Conservation (phyloP, 2,888 invertebrate species). For the Pandemis corylana region DNA sequence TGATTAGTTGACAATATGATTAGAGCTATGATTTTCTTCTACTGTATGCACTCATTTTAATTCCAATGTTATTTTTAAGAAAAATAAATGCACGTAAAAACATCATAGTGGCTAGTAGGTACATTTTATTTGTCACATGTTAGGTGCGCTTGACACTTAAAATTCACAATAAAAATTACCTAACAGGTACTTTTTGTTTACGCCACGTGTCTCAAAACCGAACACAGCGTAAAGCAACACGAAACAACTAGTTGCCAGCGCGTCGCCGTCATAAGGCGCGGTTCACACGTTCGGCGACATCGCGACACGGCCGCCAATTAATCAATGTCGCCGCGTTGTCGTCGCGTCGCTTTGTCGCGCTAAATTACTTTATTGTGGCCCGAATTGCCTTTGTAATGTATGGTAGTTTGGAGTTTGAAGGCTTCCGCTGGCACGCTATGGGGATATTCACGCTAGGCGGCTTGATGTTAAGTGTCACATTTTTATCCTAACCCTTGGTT, state of each 20-base stretch:
- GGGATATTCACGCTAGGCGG: slow-evolving; percentile 18
- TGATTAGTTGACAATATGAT: too few species aligned
- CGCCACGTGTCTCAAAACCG: neutral
- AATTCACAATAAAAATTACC: neutral
- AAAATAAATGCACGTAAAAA: too few species aligned
- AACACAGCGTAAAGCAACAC: neutral
- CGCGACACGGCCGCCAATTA: slow-evolving; percentile 38
- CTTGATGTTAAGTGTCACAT: neutral
- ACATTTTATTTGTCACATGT: too few species aligned
- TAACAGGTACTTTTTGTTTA: neutral
- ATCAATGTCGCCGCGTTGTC: slow-evolving; percentile 41
- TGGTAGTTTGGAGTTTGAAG: slow-evolving; percentile 37
- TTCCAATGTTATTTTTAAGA: too few species aligned
- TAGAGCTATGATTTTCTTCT: too few species aligned
- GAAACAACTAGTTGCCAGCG: neutral
- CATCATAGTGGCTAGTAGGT: too few species aligned
- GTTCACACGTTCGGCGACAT: slow-evolving; percentile 42
- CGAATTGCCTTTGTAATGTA: slow-evolving; percentile 38
- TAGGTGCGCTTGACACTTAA: neutral
- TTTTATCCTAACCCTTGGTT: neutral
- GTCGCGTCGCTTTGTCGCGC: slow-evolving; percentile 41
- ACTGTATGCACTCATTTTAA: too few species aligned
- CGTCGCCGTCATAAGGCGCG: slow-evolving; percentile 33
- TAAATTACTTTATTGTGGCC: slow-evolving; percentile 41
- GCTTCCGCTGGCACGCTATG: slow-evolving; percentile 30